phyloP scores from a whole-genome alignment of 2,113 vertebrate genomes.

The Cheilinus undulatus region DNA sequence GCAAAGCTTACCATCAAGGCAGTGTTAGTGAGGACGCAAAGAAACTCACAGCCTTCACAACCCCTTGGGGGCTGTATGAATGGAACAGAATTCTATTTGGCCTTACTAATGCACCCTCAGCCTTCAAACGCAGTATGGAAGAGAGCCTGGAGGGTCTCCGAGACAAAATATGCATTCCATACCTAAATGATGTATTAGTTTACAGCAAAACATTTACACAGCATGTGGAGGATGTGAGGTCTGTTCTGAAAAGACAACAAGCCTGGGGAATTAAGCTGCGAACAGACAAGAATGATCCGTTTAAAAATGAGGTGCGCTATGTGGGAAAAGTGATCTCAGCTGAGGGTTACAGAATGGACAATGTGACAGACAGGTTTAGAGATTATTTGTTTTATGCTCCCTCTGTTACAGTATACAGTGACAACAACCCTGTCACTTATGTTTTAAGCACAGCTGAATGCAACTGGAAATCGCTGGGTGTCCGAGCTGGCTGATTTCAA shows the following conservation, averaged over 20 bases:
- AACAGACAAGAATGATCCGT: neutral
- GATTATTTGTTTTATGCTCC: conserved; percentile 29
- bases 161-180: neutral
- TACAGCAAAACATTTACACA: conserved; percentile 12
- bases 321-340: conserved; percentile 1
- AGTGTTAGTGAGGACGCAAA: conserved; percentile 7
- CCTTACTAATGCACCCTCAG: conserved; percentile 20
- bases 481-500: conserved; percentile 10
- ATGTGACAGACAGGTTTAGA: conserved; percentile 1
- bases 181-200: conserved; percentile 5
- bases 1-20: conserved; percentile 22
- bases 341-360: neutral
- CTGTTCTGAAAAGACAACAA: conserved; percentile 1
- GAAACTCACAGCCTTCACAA: conserved; percentile 16
- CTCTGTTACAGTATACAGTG: conserved; percentile 10
- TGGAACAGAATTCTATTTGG: conserved; percentile 26
- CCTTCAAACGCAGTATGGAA: conserved; percentile 22
- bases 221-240: conserved; percentile 5
- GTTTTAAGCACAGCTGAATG: conserved; percentile 9
- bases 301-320: neutral
- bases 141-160: neutral
- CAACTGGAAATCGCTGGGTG: conserved; percentile 18
- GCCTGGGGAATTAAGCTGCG: neutral
- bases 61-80: conserved; percentile 24
- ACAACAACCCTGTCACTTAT: conserved; percentile 27